Conservation (phyloP, 2,113 vertebrate species). For the Pomatostomus ruficeps region DNA sequence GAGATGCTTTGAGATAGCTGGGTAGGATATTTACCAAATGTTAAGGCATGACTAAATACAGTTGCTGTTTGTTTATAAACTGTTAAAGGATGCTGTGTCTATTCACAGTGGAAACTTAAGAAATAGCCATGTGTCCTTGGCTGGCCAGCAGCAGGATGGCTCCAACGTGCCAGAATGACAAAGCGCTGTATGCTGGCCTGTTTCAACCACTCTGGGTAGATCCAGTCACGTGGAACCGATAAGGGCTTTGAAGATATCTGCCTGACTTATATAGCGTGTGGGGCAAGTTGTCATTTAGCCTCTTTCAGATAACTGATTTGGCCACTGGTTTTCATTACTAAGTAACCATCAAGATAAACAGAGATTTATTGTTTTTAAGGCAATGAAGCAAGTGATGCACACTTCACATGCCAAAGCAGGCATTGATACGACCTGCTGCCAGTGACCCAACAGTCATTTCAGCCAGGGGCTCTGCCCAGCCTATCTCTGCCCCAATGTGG, state of each 20-base stretch:
- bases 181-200: rapidly evolving
- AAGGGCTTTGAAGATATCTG: neutral
- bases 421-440: neutral
- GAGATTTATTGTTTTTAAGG: neutral
- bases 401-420: neutral
- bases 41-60: neutral
- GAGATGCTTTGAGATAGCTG: neutral
- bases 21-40: neutral
- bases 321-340: neutral
- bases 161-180: neutral
- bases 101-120: neutral
- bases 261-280: neutral
- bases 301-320: neutral
- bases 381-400: neutral
- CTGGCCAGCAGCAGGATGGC: neutral
- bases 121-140: neutral
- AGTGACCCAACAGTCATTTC: rapidly evolving
- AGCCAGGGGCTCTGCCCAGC: neutral
- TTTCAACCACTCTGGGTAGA: neutral
- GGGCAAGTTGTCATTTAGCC: neutral
- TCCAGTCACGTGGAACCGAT: rapidly evolving
- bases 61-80: neutral
- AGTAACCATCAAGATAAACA: conserved; percentile 15
- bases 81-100: neutral
- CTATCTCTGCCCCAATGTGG: rapidly evolving